These are phyloP conservation scores for Leptodactylus fallax DNA, from an alignment of 2,797 vertebrate genomes.

Conservation along the genomic window DNA sequence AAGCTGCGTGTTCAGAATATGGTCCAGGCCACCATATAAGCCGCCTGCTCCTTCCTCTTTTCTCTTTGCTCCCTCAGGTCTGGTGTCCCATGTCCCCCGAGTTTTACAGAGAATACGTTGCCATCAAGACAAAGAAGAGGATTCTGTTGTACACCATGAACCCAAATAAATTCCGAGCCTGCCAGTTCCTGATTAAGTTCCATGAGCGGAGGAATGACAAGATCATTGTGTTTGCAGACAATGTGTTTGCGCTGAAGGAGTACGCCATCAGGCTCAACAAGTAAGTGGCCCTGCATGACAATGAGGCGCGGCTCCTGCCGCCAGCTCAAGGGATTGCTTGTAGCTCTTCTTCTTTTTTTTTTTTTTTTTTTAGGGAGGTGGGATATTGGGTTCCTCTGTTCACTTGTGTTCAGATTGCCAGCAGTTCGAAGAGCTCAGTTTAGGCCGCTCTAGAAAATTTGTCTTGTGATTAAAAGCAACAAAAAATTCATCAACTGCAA, in stretches of 20 bases:
- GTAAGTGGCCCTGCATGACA: constrained; percentile 73
- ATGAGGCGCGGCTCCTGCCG: neutral
- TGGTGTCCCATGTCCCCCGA: constrained; percentile 99
- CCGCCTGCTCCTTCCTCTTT: neutral
- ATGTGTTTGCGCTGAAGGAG: constrained; percentile 96
- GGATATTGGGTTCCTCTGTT: neutral
- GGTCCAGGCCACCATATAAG: neutral
- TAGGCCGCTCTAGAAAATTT: neutral
- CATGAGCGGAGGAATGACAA: constrained; percentile 98
- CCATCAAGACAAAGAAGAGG: constrained; percentile 96
- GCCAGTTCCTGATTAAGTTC: constrained; percentile 97
- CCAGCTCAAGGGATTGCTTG: neutral
- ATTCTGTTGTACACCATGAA: constrained; percentile 98
- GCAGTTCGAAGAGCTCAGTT: neutral
- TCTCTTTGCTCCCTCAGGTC: constrained; percentile 78
- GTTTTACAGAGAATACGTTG: constrained; percentile 96
- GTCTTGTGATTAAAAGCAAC: too few species aligned
- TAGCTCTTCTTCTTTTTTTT: too few species aligned
- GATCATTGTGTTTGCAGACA: constrained; percentile 98
- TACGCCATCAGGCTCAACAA: constrained; percentile 95
- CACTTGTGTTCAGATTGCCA: neutral
- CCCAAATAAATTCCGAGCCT: constrained; percentile 97
- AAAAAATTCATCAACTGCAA: too few species aligned
- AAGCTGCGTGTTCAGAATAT: constrained; percentile 11
- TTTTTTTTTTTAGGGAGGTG: too few species aligned